A percentile compares a stretch with the other conserved stretches of the same genome.
Evolutionary conservation across 2,888 invertebrate species (phyloP).

Genomic region (Spodoptera littoralis): DNA sequence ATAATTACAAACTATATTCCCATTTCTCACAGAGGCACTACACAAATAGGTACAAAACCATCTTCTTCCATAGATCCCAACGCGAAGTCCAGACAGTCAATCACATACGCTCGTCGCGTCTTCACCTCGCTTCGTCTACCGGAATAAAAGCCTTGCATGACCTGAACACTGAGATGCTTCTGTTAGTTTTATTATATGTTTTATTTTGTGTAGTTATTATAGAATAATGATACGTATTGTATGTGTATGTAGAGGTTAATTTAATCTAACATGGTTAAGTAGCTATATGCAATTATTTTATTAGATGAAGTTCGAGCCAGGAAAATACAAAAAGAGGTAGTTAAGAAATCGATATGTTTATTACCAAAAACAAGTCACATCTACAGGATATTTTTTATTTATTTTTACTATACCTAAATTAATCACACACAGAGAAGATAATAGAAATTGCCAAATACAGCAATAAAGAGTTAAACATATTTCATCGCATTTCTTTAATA

Average conservation of each 20-base stretch:
- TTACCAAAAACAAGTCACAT: too few relatives aligned
- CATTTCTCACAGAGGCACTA: constrained; percentile 36
- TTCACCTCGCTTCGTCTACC: constrained; percentile 75
- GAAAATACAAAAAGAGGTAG: too few relatives aligned
- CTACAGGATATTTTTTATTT: too few relatives aligned
- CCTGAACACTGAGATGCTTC: constrained; percentile 69
- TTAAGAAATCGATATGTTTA: too few relatives aligned
- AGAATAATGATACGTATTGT: background rate
- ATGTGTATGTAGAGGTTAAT: too few relatives aligned
- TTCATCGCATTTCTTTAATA: constrained; percentile 1
- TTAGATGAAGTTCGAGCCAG: too few relatives aligned
- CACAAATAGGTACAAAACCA: constrained; percentile 28
- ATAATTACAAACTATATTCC: background rate
- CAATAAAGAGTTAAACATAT: too few relatives aligned
- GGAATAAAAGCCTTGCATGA: constrained; percentile 79
- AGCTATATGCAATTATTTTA: too few relatives aligned
- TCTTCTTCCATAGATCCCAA: background rate
- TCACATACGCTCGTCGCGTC: constrained; percentile 70
- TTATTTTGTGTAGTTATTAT: background rate
- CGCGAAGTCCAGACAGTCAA: constrained; percentile 65
- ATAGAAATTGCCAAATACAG: too few relatives aligned
- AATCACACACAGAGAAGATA: too few relatives aligned
- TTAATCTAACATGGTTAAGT: too few relatives aligned
- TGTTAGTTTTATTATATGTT: constrained; percentile 57
- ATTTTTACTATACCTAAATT: too few relatives aligned